A percentile compares a stretch with the other conserved stretches of the same genome.
Evolutionary conservation across 2,113 vertebrate genomes (phyloP).

Genomic region (Tragelaphus scriptus): DNA sequence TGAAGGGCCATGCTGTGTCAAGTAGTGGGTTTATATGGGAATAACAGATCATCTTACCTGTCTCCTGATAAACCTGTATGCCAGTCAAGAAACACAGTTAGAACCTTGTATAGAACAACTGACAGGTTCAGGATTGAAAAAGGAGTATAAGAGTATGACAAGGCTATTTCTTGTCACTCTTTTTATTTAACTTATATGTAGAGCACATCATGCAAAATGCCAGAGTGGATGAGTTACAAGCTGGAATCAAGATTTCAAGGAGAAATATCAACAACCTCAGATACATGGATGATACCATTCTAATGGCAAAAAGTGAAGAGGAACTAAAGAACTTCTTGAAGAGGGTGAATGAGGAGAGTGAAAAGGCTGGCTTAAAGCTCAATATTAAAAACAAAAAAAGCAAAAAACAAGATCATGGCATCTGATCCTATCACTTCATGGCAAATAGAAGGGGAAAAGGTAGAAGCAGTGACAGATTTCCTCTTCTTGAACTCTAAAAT

Average conservation of each 20-base stretch:
- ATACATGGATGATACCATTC: accelerated
- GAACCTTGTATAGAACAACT: neutral
- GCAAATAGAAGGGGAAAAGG: neutral
- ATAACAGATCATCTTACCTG: neutral
- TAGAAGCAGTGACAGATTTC: neutral
- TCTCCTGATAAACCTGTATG: neutral
- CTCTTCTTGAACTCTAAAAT: neutral
- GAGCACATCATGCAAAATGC: neutral
- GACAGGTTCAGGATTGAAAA: neutral
- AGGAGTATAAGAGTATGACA: neutral
- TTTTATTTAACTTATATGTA: neutral
- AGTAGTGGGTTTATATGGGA: neutral
- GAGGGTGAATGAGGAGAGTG: neutral
- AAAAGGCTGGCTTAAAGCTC: neutral
- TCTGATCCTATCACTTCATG: neutral
- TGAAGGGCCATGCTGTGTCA: neutral
- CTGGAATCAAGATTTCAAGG: neutral
- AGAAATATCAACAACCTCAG: neutral
- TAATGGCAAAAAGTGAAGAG: neutral
- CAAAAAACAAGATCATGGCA: neutral
- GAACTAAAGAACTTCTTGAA: neutral
- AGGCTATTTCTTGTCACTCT: neutral
- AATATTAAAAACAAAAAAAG: neutral
- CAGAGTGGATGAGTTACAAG: neutral
- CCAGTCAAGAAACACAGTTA: neutral